phyloP scores from a whole-genome alignment of 2,888 invertebrate genomes.

The Mactromeris polynyma region DNA sequence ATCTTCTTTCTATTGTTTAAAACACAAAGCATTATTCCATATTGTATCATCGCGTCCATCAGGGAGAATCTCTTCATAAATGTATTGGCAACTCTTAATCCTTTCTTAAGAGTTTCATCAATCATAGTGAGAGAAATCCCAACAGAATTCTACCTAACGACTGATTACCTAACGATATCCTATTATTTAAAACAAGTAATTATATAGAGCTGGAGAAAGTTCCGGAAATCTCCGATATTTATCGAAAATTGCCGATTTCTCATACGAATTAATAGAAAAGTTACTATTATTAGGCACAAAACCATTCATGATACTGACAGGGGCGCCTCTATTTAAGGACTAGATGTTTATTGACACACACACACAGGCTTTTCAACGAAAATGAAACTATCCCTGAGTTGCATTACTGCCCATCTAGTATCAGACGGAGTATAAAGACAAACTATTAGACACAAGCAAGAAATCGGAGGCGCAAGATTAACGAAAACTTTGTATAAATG shows the following conservation, averaged over 20 bases:
- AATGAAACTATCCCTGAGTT: background rate
- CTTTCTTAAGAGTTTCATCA: conserved; percentile 14
- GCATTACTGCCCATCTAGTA: background rate
- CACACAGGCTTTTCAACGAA: background rate
- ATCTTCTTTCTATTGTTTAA: background rate
- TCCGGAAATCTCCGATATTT: background rate
- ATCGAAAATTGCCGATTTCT: background rate
- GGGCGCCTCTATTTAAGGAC: background rate
- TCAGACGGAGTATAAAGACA: too few relatives aligned
- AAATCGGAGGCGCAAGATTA: too few relatives aligned
- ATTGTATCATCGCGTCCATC: background rate
- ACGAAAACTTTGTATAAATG: too few relatives aligned
- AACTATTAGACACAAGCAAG: too few relatives aligned
- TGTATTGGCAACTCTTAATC: background rate
- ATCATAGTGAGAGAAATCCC: background rate
- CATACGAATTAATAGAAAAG: background rate
- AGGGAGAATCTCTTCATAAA: background rate
- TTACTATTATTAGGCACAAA: background rate
- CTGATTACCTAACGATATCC: conserved; percentile 7
- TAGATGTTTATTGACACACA: background rate
- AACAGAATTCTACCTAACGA: background rate
- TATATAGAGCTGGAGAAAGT: background rate
- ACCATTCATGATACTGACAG: background rate
- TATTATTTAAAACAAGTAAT: conserved; percentile 20
- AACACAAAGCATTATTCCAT: background rate